Evolutionary conservation across 2,113 vertebrate genomes (phyloP).

Genomic region (Neofelis nebulosa): DNA sequence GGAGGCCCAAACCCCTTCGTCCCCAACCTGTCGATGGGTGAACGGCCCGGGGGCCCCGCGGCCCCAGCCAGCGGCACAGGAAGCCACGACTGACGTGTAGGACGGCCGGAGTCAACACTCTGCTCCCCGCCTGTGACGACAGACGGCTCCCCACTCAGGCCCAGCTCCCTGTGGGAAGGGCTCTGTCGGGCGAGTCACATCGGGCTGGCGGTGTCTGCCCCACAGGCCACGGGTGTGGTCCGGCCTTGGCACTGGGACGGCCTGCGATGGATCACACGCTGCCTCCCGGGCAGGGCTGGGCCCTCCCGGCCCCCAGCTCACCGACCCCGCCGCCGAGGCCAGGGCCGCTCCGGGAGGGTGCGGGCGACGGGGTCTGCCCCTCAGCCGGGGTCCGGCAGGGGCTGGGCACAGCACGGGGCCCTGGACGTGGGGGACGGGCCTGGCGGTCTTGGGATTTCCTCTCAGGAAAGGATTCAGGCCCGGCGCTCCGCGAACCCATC

Average conservation of each 20-base stretch:
- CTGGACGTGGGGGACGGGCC: background rate
- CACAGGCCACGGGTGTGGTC: background rate
- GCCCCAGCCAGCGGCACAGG: accelerated
- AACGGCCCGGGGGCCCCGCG: background rate
- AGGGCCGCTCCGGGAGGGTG: no score
- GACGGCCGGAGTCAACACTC: background rate
- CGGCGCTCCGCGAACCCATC: accelerated
- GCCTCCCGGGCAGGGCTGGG: background rate
- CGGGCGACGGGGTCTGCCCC: accelerated
- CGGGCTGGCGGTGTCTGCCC: no score
- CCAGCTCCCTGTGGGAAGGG: background rate
- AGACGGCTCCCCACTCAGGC: background rate
- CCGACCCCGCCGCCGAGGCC: no score
- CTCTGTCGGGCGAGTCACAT: background rate
- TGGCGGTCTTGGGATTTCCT: background rate
- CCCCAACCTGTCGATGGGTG: background rate
- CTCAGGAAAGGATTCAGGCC: background rate
- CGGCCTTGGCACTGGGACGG: background rate
- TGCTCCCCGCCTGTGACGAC: no score
- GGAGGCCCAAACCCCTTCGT: no score
- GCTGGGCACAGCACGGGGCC: background rate
- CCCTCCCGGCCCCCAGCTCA: background rate
- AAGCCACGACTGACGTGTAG: background rate
- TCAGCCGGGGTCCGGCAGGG: background rate
- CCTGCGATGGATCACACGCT: accelerated